Conservation (phyloP, 2,797 vertebrate genomes). For the Naso thynnoides region DNA sequence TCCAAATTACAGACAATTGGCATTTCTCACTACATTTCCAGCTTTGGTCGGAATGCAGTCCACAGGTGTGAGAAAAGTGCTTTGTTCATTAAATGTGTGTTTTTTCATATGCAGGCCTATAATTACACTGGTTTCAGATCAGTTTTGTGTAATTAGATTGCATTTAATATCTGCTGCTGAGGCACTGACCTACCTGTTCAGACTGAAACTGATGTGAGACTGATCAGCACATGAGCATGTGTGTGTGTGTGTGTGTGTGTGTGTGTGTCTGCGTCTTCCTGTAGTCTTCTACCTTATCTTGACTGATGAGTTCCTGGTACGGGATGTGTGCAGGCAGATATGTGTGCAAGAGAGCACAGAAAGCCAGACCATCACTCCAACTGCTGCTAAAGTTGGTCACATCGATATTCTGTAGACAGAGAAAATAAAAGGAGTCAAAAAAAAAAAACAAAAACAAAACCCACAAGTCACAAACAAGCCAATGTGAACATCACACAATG, state of each 20-base stretch:
- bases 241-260: slow-evolving; percentile 9
- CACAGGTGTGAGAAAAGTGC: neutral
- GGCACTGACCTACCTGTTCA: slow-evolving; percentile 5
- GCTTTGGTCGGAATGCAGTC: no score
- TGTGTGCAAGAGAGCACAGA: slow-evolving; percentile 92
- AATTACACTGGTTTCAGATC: slow-evolving; percentile 34
- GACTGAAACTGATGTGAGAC: neutral
- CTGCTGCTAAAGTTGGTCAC: slow-evolving; percentile 97
- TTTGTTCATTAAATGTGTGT: neutral
- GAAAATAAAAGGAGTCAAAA: neutral
- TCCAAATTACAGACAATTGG: no score
- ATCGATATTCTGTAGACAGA: slow-evolving; percentile 84
- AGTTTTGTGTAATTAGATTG: slow-evolving; percentile 5
- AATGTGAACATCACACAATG: slow-evolving; percentile 26
- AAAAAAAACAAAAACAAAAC: neutral
- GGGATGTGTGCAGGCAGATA: slow-evolving; percentile 94
- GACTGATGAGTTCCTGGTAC: slow-evolving; percentile 92
- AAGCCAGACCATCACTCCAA: slow-evolving; percentile 93
- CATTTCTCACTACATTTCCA: no score
- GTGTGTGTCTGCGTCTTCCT: slow-evolving; percentile 22
- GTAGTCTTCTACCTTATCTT: slow-evolving; percentile 88
- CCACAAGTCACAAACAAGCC: slow-evolving; percentile 4
- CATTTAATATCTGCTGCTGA: slow-evolving; percentile 16
- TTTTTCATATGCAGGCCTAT: neutral
- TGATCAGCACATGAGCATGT: neutral